These are phyloP conservation scores for Neolamprologus toae DNA, from an alignment of 2,113 vertebrate species.

Conservation along the genomic window DNA sequence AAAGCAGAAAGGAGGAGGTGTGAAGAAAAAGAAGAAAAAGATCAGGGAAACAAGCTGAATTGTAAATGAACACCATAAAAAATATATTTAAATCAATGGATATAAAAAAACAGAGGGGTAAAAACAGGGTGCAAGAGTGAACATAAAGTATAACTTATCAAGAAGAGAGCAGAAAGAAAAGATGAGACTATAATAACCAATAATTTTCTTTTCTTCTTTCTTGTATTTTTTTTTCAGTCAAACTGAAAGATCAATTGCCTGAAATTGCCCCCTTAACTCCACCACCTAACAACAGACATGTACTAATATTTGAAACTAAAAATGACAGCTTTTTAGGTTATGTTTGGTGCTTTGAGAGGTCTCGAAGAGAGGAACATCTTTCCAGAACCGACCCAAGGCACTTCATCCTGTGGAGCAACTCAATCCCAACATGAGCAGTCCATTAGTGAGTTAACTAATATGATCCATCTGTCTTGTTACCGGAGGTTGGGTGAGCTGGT, in stretches of 20 bases:
- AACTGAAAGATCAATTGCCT: neutral
- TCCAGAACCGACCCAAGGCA: neutral
- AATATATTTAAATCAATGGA: neutral
- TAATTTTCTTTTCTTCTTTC: neutral
- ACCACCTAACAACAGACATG: neutral
- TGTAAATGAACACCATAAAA: neutral
- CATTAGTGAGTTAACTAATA: constrained; percentile 26
- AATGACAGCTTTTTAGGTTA: neutral
- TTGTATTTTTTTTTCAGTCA: neutral
- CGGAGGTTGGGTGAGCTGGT: constrained; percentile 13
- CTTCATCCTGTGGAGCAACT: neutral
- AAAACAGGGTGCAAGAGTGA: neutral
- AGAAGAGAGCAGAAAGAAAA: neutral
- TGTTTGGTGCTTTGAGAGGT: neutral
- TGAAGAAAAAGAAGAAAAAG: neutral
- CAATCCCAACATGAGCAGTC: constrained; percentile 39
- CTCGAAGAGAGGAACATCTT: neutral
- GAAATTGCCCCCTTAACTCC: neutral
- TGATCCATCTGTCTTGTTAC: neutral
- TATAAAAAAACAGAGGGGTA: neutral
- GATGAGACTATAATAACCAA: neutral
- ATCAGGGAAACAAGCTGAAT: neutral
- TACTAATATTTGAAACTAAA: neutral
- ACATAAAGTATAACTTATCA: neutral
- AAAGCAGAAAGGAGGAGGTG: neutral